Conservation (phyloP, 1,140 invertebrate species). For the Zaprionus lachaisei region DNA sequence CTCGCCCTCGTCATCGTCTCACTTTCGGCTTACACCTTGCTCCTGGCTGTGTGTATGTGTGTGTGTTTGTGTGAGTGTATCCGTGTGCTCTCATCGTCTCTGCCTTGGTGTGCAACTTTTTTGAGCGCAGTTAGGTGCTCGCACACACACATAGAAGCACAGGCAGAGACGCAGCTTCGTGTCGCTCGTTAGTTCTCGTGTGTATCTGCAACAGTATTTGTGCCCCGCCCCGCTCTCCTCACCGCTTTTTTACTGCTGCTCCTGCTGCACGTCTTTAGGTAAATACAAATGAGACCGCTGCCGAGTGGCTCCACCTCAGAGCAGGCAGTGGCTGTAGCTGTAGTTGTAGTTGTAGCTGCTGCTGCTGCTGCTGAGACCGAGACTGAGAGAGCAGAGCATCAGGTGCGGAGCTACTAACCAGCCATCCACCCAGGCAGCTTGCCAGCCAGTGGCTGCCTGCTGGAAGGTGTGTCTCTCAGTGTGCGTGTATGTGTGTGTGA, state of each 20-base stretch:
- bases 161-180: constrained; percentile 54
- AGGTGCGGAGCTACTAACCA: constrained; percentile 58
- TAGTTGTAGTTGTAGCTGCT: constrained; percentile 7
- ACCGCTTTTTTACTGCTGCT: constrained; percentile 36
- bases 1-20: constrained; percentile 61
- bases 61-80: constrained; percentile 42
- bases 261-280: constrained; percentile 74
- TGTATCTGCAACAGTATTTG: constrained; percentile 39
- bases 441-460: constrained; percentile 52
- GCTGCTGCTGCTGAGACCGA: constrained; percentile 25
- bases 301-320: constrained; percentile 65
- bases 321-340: constrained; percentile 21
- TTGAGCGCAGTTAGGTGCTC: constrained; percentile 73
- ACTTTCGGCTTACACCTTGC: constrained; percentile 71
- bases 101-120: constrained; percentile 51
- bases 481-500: not conserved
- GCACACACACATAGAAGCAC: constrained; percentile 12
- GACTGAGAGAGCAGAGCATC: constrained; percentile 57
- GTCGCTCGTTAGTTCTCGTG: constrained; percentile 70
- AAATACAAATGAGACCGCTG: constrained; percentile 80
- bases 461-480: constrained; percentile 67
- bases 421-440: constrained; percentile 5
- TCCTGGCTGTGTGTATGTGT: constrained; percentile 21
- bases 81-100: constrained; percentile 61
- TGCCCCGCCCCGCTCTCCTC: constrained; percentile 20